A percentile compares a stretch with the other conserved stretches of the same genome.
Evolutionary conservation across 2,888 invertebrate genomes (phyloP).

Genomic region (Dione juno): DNA sequence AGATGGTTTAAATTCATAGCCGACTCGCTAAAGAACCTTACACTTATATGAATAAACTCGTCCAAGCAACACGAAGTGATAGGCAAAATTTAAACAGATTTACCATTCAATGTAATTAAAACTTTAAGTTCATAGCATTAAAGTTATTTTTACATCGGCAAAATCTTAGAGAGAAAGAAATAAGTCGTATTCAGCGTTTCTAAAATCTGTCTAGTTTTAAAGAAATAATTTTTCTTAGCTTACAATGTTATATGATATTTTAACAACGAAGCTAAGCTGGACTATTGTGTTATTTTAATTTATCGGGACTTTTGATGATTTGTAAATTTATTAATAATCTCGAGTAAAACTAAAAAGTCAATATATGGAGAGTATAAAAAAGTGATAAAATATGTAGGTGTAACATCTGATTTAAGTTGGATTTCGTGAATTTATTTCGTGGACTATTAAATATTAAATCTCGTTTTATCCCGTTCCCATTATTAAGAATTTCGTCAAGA

Average conservation of each 20-base stretch:
- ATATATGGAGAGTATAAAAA: too few species aligned
- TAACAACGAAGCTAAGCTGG: not conserved
- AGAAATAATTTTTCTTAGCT: constrained; percentile 18
- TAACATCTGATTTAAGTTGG: too few species aligned
- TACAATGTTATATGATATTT: constrained; percentile 9
- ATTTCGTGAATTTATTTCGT: too few species aligned
- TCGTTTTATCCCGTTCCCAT: too few species aligned
- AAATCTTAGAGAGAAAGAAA: not conserved
- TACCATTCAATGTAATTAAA: not conserved
- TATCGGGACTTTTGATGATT: not conserved
- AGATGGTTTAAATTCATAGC: constrained; percentile 38
- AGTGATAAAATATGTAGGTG: too few species aligned
- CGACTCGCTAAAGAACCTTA: constrained; percentile 45
- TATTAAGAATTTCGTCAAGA: too few species aligned
- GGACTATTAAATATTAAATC: too few species aligned
- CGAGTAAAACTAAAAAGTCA: not conserved
- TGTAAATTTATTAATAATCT: not conserved
- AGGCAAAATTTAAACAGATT: constrained; percentile 44
- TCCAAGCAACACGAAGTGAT: constrained; percentile 42
- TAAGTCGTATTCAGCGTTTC: constrained; percentile 1
- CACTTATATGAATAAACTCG: constrained; percentile 47
- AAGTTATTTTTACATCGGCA: not conserved
- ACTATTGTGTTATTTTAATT: constrained; percentile 7
- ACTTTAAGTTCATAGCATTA: not conserved
- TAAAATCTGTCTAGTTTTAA: constrained; percentile 9